A percentile compares a stretch with the other conserved stretches of the same genome.
Conservation (phyloP, 2,888 invertebrate genomes). For the Harpalus rubripes region DNA sequence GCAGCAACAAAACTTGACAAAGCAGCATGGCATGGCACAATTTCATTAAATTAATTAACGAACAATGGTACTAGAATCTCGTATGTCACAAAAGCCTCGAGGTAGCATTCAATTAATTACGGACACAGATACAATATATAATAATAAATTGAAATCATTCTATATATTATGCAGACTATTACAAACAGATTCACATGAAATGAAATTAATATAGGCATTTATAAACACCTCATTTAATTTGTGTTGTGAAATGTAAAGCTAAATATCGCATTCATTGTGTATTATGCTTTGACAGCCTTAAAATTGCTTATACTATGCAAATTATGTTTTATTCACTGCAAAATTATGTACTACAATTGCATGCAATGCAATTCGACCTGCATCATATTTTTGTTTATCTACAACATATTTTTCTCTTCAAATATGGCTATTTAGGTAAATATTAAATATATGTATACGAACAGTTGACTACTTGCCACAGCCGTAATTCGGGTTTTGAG, state of each 20-base stretch:
- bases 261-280: conserved; percentile 51
- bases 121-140: conserved; percentile 48
- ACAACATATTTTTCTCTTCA: neutral
- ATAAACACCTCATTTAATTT: conserved; percentile 55
- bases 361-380: conserved; percentile 33
- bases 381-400: neutral
- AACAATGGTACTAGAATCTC: conserved; percentile 51
- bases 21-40: conserved; percentile 34
- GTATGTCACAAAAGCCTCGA: conserved; percentile 51
- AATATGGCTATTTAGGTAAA: too few species aligned
- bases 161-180: conserved; percentile 49
- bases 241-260: conserved; percentile 48
- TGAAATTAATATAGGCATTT: conserved; percentile 53
- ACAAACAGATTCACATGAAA: conserved; percentile 53
- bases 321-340: conserved; percentile 43
- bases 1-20: conserved; percentile 49
- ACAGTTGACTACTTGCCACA: too few species aligned
- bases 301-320: conserved; percentile 49
- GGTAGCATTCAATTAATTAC: conserved; percentile 51
- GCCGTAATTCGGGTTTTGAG: too few species aligned
- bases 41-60: conserved; percentile 49
- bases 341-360: conserved; percentile 44
- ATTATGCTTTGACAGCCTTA: conserved; percentile 51
- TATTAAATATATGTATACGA: too few species aligned
- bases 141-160: conserved; percentile 54